Evolutionary conservation across 2,888 invertebrate species (phyloP).

Genomic region (Epinotia demarniana): DNA sequence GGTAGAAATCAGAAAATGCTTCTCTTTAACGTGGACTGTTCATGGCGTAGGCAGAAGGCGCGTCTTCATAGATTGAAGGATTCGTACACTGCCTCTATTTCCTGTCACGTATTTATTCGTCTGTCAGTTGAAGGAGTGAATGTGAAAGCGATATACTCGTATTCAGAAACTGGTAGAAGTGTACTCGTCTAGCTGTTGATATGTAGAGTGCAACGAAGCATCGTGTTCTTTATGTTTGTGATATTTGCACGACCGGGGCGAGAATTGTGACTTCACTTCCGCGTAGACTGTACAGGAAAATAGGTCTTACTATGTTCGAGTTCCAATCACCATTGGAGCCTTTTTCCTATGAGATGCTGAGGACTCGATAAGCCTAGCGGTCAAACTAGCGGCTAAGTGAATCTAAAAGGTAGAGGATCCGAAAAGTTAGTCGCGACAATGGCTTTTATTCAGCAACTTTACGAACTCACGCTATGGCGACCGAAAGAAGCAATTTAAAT

Average conservation of each 20-base stretch:
- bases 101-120: neutral
- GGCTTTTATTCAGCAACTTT: constrained; percentile 31
- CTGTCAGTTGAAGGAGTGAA: too few species aligned
- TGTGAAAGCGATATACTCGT: too few species aligned
- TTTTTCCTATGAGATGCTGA: neutral
- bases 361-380: constrained; percentile 27
- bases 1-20: too few species aligned
- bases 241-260: constrained; percentile 23
- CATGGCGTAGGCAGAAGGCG: too few species aligned
- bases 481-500: constrained; percentile 33
- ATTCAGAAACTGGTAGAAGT: neutral
- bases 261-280: constrained; percentile 29
- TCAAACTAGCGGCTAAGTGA: constrained; percentile 38
- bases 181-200: neutral
- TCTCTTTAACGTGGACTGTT: too few species aligned
- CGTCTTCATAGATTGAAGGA: neutral
- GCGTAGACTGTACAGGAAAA: constrained; percentile 13
- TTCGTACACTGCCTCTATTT: neutral
- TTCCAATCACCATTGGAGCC: neutral
- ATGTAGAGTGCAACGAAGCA: constrained; percentile 9
- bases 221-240: constrained; percentile 16
- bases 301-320: neutral
- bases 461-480: constrained; percentile 4
- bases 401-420: constrained; percentile 10
- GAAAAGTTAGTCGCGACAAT: constrained; percentile 20